Base-by-base conservation (phyloP, 2,888 invertebrate genomes). In the Hirudinaria manillensis region DNA sequence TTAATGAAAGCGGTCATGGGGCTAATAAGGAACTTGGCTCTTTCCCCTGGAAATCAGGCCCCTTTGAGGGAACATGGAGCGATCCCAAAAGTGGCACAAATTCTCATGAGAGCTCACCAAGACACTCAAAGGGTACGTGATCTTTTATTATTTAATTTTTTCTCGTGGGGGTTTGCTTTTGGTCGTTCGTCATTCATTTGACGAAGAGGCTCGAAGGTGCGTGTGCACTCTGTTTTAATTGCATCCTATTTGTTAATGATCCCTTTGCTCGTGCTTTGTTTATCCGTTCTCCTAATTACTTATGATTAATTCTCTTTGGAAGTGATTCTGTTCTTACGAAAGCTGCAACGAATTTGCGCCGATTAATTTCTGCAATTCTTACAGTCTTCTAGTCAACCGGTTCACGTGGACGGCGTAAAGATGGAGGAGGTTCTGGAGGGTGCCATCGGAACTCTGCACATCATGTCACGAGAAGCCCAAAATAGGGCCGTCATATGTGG, bases 341-440 rank as follows among this genome's bases (percentile, higher is more conserved):
- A 16, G 45, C 13, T 45, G 45, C 13, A 45, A 45, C 16, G 45
- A 45, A 45, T 45, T 45, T 45, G 13, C 16, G 6, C 13, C 16
- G 45, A 36, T 45, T 10, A 45, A 16, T 2, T 45, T 45, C 16
- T 45, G 45, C 45, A 6, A 10, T 45, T 7, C 10, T 19, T 61
- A 7, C 24, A 61, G 61, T 61, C 61, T 13, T 29, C 61, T 61
- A 29, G 61, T 24, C 72, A 55, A n/a, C 80, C 81, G 10, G 83
- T 82, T 70, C 83, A 83, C 79, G 81, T 87, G 78, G 82, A 97
- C 86, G 98, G 98, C 24, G 97, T 99, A 7, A 90, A 96, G 67
- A 97, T 98, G 97, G 96, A 98, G 83, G 98, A 99, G 87, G 96
- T 99, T 79, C 94, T 99, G 24, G 99, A 99, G 86, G 97, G 96